Base-by-base conservation (phyloP, 2,797 vertebrate genomes). In the Platalea minor region DNA sequence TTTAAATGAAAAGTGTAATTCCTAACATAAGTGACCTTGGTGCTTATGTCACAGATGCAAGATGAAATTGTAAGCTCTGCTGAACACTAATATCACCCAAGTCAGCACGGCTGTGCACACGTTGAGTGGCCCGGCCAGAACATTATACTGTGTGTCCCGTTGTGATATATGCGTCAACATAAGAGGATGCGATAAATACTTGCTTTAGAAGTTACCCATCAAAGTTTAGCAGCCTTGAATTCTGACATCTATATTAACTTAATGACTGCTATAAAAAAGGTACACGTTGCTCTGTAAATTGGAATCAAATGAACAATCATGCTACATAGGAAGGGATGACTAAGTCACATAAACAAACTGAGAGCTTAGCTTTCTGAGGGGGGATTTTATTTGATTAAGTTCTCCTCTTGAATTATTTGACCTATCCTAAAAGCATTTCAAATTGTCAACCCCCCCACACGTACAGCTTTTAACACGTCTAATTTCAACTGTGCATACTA, bases 271-370 rank as follows among this genome's bases (percentile, higher is more conserved):
- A 81, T n/a, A 91, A 89, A 51, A 79, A 84, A 81, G 77, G 93
- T 78, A 88, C 80, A 79, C 1, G 10, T 57, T 83, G 93, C 89
- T 82, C 73, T 69, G 51, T 83, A 94, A 95, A 93, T 19, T 80
- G 86, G 91, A 97, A 95, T 74, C 69, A 72, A 95, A 94, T 74
- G 83, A 96, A 96, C 91, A 96, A 75, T 78, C 94, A 70, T 35
- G 76, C 77, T 80, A 93, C 75, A 93, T 39, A 94, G 87, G 75
- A 94, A 95, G 75, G 60, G 91, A 94, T 95, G 89, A 97, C 81
- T 93, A 75, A 95, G 81, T 72, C 78, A 89, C 33, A 93, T 77
- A 97, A 96, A 84, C 43, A 92, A 96, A 91, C n/a, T 25, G 51
- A 85, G 85, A 64, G 68, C 90, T 92, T 88, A 53, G 83, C 72